Conservation (phyloP, 2,113 vertebrate species). For the Pachyramphus minor region DNA sequence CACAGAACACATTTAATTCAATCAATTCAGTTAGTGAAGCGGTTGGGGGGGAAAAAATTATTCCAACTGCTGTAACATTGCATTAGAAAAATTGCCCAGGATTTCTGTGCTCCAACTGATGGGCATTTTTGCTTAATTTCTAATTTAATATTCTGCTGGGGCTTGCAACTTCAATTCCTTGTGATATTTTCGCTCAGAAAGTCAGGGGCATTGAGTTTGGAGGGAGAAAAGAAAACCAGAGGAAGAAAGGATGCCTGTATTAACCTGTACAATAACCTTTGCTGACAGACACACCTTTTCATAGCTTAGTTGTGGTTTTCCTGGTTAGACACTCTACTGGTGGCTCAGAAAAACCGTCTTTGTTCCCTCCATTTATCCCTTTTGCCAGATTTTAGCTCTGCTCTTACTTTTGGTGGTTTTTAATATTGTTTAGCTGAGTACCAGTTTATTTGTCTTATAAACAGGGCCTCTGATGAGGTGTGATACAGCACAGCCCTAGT, state of each 20-base stretch:
- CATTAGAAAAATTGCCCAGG: constrained; percentile 37
- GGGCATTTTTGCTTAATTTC: constrained; percentile 58
- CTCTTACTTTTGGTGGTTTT: background rate
- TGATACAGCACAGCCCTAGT: fast-evolving
- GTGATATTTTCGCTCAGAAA: constrained; percentile 31
- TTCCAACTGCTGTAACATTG: constrained; percentile 1
- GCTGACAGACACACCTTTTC: background rate
- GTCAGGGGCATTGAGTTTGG: background rate
- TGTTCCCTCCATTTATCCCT: background rate
- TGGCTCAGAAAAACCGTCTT: background rate
- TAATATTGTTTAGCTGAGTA: background rate
- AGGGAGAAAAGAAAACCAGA: background rate
- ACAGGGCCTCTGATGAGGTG: background rate
- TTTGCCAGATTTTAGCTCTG: background rate
- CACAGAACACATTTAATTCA: constrained; percentile 65
- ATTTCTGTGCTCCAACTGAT: background rate
- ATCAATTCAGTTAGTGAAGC: constrained; percentile 60
- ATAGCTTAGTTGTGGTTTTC: background rate
- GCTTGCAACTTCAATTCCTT: constrained; percentile 45
- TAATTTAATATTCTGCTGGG: constrained; percentile 49
- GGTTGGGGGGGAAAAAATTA: background rate
- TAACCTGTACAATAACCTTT: background rate
- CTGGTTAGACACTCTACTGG: background rate
- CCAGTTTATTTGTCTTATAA: background rate
- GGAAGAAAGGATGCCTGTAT: background rate